phyloP scores from a whole-genome alignment of 2,113 vertebrate species.

The Amia ocellicauda region DNA sequence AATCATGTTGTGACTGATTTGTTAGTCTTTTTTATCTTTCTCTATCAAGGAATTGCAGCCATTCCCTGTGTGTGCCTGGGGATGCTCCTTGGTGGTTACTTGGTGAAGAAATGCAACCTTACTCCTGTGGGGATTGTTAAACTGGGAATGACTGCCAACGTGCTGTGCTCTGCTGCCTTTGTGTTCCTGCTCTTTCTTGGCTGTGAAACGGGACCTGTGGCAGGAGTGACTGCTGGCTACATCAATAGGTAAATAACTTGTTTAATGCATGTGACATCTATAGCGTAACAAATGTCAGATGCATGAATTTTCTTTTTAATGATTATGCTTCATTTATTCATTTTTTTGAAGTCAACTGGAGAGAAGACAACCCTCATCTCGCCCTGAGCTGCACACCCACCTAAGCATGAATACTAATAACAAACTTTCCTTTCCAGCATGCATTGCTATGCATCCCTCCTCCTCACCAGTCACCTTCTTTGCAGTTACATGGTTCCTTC shows the following conservation, averaged over 20 bases:
- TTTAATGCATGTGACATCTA: too few species aligned
- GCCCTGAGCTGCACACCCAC: too few species aligned
- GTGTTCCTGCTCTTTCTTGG: slow-evolving; percentile 67
- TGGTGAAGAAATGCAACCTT: slow-evolving; percentile 68
- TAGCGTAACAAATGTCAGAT: too few species aligned
- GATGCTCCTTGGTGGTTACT: slow-evolving; percentile 64
- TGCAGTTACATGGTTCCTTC: too few species aligned
- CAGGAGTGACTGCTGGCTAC: slow-evolving; percentile 64
- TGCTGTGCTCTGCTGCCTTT: slow-evolving; percentile 65
- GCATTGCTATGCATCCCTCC: too few species aligned
- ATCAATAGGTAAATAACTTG: slow-evolving; percentile 55
- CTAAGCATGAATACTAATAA: too few species aligned
- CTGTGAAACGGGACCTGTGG: slow-evolving; percentile 66
- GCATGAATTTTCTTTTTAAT: too few species aligned
- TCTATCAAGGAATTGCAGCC: slow-evolving; percentile 61
- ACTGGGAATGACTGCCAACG: slow-evolving; percentile 68
- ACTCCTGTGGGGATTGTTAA: slow-evolving; percentile 64
- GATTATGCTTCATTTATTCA: too few species aligned
- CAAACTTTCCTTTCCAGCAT: too few species aligned
- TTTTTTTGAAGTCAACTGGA: too few species aligned
- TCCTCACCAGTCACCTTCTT: too few species aligned
- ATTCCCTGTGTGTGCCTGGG: slow-evolving; percentile 70
- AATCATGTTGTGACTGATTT: neutral
- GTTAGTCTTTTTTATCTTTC: slow-evolving; percentile 2
- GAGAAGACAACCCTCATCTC: too few species aligned